Evolutionary conservation across 2,888 invertebrate genomes (phyloP).

Genomic region (Liodrosophila aerea): DNA sequence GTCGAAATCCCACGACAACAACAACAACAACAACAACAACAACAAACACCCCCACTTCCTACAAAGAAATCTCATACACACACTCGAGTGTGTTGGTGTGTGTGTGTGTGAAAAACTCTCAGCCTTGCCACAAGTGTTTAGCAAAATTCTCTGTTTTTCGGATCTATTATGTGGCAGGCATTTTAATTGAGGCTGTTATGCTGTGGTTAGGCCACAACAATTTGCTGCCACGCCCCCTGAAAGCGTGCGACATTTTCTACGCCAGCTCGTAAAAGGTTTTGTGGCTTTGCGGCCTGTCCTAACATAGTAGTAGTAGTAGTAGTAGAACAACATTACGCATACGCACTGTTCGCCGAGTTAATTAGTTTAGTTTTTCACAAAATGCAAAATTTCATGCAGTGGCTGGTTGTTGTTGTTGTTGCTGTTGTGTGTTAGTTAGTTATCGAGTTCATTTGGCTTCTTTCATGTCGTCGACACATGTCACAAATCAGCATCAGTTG

Average conservation of each 20-base stretch:
- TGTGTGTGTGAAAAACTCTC: conserved; percentile 31
- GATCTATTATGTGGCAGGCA: conserved; percentile 36
- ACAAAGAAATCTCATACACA: too few relatives aligned
- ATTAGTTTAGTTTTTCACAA: too few relatives aligned
- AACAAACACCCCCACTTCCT: background rate
- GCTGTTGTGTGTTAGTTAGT: conserved; percentile 6
- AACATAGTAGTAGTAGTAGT: too few relatives aligned
- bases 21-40: background rate
- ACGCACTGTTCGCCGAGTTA: too few relatives aligned
- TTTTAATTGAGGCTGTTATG: conserved; percentile 68
- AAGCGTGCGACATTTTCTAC: conserved; percentile 8
- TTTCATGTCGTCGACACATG: conserved; percentile 31
- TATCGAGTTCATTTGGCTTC: conserved; percentile 36
- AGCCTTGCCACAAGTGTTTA: conserved; percentile 49
- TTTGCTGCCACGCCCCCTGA: conserved; percentile 26
- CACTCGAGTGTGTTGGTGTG: conserved; percentile 1
- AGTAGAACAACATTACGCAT: too few relatives aligned
- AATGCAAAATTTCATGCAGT: too few relatives aligned
- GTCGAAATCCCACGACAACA: background rate
- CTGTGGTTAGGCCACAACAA: conserved; percentile 71
- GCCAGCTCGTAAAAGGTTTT: conserved; percentile 43
- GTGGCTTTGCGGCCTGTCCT: conserved; percentile 48
- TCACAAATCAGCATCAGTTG: conserved; percentile 30
- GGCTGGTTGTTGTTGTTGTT: background rate
- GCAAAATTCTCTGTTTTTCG: conserved; percentile 41